Evolutionary conservation across 2,888 invertebrate species (phyloP), one percentile per base, ranked within the genome.

Genomic region (Eristalis pertinax): DNA sequence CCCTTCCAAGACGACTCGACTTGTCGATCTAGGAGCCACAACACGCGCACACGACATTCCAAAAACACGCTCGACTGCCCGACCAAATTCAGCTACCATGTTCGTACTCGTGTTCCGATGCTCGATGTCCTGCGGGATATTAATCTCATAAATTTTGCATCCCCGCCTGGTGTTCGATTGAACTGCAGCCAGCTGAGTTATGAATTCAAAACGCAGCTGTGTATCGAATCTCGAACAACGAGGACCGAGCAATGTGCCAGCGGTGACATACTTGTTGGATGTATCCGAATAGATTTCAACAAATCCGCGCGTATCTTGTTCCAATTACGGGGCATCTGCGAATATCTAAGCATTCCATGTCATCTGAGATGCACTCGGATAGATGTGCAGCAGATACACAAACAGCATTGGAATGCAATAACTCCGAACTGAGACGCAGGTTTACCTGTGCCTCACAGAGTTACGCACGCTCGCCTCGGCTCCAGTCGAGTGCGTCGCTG

Each of bases 91-190:
- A 22, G 11, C 8, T 26, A 43, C n/a, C 43, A 73, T 73, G 73
- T 22, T 73, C 41, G 15, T 15, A 29, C 50, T 74, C 43, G n/a
- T 63, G 63, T 43, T 63, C 19, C 64, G 43, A 67, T 58, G 67
- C 56, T 24, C 50, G 50, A 41, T 60, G 29, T 75, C 75, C 41
- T 67, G 19, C 26, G 75, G 75, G 41, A 41, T 41, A 67, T 41
- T 10, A 41, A 24, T 41, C 41, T 22, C 4, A 19, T 60, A 56
- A 69, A 60, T 60, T 60, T 26, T 60, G 60, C n/a, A 24, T 60
- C 26, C 13, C 26, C 26, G 24, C 5, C 60, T 2, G 11, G 60
- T 22, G 22, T 19, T 60, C 60, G 60, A 26, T 26, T 5, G 60
- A 60, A 22, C 19, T 56, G 56, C 56, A 8, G 15, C 56, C 56